Base-by-base conservation (phyloP, 2,888 invertebrate genomes). In the Macrosoma leucophasiata region DNA sequence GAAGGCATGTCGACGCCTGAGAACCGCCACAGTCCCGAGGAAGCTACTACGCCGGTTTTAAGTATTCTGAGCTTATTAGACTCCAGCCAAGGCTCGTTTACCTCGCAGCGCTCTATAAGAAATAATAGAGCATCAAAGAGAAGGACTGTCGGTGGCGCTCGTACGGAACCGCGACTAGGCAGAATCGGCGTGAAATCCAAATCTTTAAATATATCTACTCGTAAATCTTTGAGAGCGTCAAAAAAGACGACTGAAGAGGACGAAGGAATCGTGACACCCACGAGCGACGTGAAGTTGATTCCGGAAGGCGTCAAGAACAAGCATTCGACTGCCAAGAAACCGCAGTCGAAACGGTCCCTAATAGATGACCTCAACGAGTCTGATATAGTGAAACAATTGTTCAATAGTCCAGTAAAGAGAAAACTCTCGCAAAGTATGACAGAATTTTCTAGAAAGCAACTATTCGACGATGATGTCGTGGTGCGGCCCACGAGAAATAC, bases 401-500 rank as follows among this genome's bases (percentile, higher is more conserved):
- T 85, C 52, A 76, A 67, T 42, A 84, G 82, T 39, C 84, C 84
- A 0, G 84, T 84, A 0, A 84, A 82, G 33, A 58, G 84, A 33
- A 84, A 84, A 36, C 52, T 84, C n/a, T 84, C 85, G 1, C 79
- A 70, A 28, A 84, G 84, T 28, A 82, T 85, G 73, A 73, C 66
- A 0, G 79, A 84, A 37, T 79, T 74, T 43, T 75, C 74, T 2
- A 52, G 63, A 10, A 68, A 54, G 20, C 64, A 64, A 3, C 39
- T 65, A 2, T 55, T 59, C 10, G 70, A 65, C 1, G 70, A 75
- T 1, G 46, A 28, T 0, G 35, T 24, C 1, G 40, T 41, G 0
- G 43, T 36, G 11, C 50, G 57, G 5, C 55, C 51, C 1, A 52
- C 61, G 0, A 55, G 72, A 1, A 52, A 61, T 22, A 65, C 69